Base-by-base conservation (phyloP, 2,797 vertebrate species). In the Channallabes apus region DNA sequence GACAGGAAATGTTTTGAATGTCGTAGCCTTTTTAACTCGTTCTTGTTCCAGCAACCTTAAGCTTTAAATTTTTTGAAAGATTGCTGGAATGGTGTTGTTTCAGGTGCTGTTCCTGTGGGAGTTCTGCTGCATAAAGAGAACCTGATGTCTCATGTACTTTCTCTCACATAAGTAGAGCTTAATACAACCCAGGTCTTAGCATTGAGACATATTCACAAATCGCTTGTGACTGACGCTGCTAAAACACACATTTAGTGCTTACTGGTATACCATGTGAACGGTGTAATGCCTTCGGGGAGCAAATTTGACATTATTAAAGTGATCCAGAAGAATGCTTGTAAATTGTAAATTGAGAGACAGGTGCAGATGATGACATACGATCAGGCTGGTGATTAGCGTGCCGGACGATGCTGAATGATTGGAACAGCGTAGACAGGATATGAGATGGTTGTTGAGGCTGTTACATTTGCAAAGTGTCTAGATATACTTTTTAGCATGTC, bases 51-150 rank as follows among this genome's bases (percentile, higher is more conserved):
- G 20, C 14, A 12, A 88, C 82, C 78, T 89, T 67, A 61, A 90
- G 72, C 85, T 41, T n/a, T n/a, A n/a, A n/a, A n/a, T n/a, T 41
- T 35, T 35, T 59, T 5, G 27, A 32, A 77, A 82, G 62, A 27
- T 92, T 80, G 38, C 17, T 14, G 62, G 41, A 67, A 51, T 88
- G 76, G 68, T 95, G 94, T 94, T 95, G 88, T 93, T 94, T 93
- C 93, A 95, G 93, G 92, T 94, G 93, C 89, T 90, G 90, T 85
- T 90, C 88, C 85, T 82, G 90, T 89, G 88, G 91, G 86, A 81
- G 89, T 90, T 87, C 54, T 86, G 59, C 89, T 89, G 75, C 86
- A 84, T 88, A 82, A 88, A 87, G 69, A 69, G 75, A 85, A 84
- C 85, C 83, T 35, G 38, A 62, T 56, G 64, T 87, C 86, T 86